Conservation (phyloP, 2,113 vertebrate genomes). For the Microcebus tavaratra region DNA sequence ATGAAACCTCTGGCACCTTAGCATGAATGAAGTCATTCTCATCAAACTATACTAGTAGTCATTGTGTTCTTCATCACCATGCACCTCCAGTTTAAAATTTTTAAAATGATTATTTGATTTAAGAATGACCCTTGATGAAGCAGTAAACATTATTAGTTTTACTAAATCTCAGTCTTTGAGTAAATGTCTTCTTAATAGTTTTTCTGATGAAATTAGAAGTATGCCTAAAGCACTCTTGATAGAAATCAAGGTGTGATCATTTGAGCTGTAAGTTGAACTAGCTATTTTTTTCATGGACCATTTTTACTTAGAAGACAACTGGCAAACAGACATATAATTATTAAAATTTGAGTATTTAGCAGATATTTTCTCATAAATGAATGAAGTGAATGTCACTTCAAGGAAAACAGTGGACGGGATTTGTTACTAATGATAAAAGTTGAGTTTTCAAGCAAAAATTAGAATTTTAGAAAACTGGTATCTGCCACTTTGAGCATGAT, state of each 20-base stretch:
- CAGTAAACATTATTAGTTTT: background rate
- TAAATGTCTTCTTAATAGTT: background rate
- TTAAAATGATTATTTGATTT: background rate
- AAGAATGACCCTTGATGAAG: background rate
- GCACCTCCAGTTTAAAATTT: background rate
- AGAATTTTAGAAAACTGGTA: background rate
- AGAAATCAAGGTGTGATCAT: background rate
- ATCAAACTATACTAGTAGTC: background rate
- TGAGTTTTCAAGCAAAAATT: slow-evolving; percentile 39
- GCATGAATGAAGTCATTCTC: background rate
- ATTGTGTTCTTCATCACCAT: background rate
- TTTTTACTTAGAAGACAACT: background rate
- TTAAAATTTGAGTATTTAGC: background rate
- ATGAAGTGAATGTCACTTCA: background rate
- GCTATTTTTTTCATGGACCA: background rate
- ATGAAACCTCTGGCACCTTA: background rate
- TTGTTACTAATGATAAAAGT: slow-evolving; percentile 23
- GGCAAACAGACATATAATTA: background rate
- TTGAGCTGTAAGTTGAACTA: background rate
- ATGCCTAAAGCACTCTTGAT: background rate
- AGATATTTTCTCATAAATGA: slow-evolving; percentile 8
- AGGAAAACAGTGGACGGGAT: background rate
- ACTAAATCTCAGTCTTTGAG: background rate
- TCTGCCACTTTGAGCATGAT: background rate
- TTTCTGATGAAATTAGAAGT: background rate